Base-by-base conservation (phyloP, 2,797 vertebrate genomes). In the Phaenicophaeus curvirostris region DNA sequence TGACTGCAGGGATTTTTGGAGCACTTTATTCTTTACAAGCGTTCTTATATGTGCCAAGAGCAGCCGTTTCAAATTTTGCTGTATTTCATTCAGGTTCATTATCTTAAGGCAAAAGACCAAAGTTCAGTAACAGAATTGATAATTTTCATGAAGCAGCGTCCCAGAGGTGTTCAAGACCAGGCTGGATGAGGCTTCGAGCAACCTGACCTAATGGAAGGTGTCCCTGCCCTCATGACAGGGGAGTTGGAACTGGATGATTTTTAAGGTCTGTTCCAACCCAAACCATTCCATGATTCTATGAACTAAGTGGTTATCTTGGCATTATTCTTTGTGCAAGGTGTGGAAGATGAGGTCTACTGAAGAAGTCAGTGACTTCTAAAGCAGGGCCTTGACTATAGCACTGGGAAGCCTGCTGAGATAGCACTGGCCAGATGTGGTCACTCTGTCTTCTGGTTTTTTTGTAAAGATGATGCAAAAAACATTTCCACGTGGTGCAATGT, bases 341-440 rank as follows among this genome's bases (percentile, higher is more conserved):
- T 67, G 30, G 24, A 53, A 46, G 42, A 21, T 72, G 61, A 84
- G 37, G 13, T 55, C 42, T 74, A 1, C 33, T 55, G 21, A 69
- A 50, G 44, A 85, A 62, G 54, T 69, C 25, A 0, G 9, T 81
- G 66, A 10, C 42, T 71, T 85, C 31, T 75, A 21, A 68, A 78
- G 58, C 66, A 73, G 76, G 91, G 15, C 31, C 1, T 0, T 5
- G 30, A 16, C 58, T 77, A 15, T 13, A 69, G 46, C 0, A 0
- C 73, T 42, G 37, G 55, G 48, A 62, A 81, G 15, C 51, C 90
- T 53, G 30, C 63, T 88, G 74, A 59, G 28, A 15, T 55, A 66
- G 67, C 33, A 25, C 35, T 63, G 46, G 15, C 31, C 57, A 25
- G 20, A 73, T 79, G 31, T 55, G 33, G 9, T 69, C 31, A 42